These are phyloP conservation scores for Chromis chromis DNA, from an alignment of 2,797 vertebrate species.

Conservation along the genomic window DNA sequence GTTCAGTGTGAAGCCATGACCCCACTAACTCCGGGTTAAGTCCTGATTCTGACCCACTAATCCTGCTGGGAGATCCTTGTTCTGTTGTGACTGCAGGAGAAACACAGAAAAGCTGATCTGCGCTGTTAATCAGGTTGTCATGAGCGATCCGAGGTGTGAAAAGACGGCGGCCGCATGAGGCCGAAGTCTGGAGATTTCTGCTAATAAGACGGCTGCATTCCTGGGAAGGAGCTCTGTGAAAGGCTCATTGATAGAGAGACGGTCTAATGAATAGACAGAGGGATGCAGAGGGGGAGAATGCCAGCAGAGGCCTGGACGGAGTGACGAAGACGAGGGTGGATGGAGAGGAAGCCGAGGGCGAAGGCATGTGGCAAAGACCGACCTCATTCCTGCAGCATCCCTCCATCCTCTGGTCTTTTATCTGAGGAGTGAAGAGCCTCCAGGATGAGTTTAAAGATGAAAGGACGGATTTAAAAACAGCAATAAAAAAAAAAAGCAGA, in stretches of 20 bases:
- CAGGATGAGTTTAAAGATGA: constrained; percentile 38
- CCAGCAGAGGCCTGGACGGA: constrained; percentile 58
- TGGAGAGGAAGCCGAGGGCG: constrained; percentile 34
- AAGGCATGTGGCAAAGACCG: constrained; percentile 59
- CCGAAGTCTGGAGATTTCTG: constrained; percentile 36
- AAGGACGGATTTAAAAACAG: constrained; percentile 43
- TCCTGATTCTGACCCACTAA: constrained; percentile 20
- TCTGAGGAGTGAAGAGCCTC: constrained; percentile 28
- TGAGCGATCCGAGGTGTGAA: constrained; percentile 33
- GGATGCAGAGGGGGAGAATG: constrained; percentile 66
- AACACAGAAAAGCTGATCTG: not conserved
- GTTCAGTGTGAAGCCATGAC: constrained; percentile 27
- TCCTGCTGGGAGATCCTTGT: not conserved
- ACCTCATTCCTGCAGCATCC: constrained; percentile 39
- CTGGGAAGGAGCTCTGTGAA: constrained; percentile 72
- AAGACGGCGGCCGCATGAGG: constrained; percentile 14
- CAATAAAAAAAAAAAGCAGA: constrained; percentile 7
- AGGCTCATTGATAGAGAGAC: constrained; percentile 81
- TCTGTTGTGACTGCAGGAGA: not conserved
- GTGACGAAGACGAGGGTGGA: constrained; percentile 30
- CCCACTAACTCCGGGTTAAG: constrained; percentile 26
- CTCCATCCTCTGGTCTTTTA: constrained; percentile 27
- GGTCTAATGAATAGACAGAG: constrained; percentile 79
- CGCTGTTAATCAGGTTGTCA: constrained; percentile 1
- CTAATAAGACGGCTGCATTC: constrained; percentile 67